Evolutionary conservation across 2,797 vertebrate species (phyloP), one percentile per base, ranked within the genome.

Genomic region (Spinibarbus caldwelli): DNA sequence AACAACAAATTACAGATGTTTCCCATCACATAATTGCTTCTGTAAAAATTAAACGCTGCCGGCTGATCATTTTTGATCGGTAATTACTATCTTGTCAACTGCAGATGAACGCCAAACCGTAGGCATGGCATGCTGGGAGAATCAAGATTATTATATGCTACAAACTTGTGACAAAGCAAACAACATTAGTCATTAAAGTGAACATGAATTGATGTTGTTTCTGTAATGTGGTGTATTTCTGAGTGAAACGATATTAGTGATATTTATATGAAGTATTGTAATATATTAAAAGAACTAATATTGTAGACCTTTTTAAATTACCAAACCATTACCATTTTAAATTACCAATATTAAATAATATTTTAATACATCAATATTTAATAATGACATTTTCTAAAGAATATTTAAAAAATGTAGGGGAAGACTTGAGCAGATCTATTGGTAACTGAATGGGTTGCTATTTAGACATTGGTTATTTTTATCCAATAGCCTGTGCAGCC

Each of bases 1-100:
- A 78, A 78, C 75, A 78, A 66, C 52, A 84, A 78, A 70, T 71
- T 57, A 83, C 72, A 83, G 59, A 83, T 83, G 72, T 52, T 67
- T 83, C 43, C 59, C 45, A 77, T 77, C 45, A 41, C 34, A 41
- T 83, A 67, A 83, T 67, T 54, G 34, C 31, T 83, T 75, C 57
- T 23, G 45, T 75, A 76, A 62, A 76, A 76, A 76, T 41, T 29
- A 52, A 76, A 76, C 10, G 45, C 31, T 77, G 82, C 72, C 62
- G 45, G 34, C 43, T 83, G 72, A 75, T 76, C 45, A 76, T 76
- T 52, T 83, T 67, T 67, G 23, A 83, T 76, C 45, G 12, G 82
- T 49, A 67, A 83, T 66, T 26, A 81, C 34, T 21, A 49, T 83
- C 82, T 76, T 77, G 82, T 83, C 82, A 52, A 41, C 43, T 75